Conservation (phyloP, 1,140 invertebrate species). For the Ridgeia piscesae region DNA sequence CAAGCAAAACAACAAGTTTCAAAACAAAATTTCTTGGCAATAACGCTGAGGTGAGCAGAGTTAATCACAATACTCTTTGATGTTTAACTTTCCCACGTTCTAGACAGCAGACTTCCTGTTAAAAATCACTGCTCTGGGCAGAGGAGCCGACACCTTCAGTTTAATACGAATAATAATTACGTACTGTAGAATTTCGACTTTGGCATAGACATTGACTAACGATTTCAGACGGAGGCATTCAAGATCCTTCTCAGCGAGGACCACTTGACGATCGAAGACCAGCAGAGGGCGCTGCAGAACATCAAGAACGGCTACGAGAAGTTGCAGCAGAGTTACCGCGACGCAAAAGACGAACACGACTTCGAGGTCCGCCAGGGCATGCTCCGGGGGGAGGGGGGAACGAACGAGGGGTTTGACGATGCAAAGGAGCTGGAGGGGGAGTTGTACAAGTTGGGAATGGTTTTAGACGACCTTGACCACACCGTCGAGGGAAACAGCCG, state of each 20-base stretch:
- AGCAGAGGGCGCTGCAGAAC: conserved; percentile 47
- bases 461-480: conserved; percentile 52
- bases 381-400: conserved; percentile 33
- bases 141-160: too few species aligned
- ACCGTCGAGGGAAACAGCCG: conserved; percentile 46
- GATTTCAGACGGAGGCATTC: conserved; percentile 49
- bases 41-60: too few species aligned
- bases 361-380: conserved; percentile 39
- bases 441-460: conserved; percentile 52
- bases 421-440: conserved; percentile 47
- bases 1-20: too few species aligned
- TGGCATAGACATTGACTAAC: background rate
- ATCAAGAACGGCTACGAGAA: conserved; percentile 48
- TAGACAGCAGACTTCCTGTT: too few species aligned
- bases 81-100: too few species aligned
- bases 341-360: conserved; percentile 51
- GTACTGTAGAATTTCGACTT: background rate
- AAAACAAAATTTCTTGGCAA: too few species aligned
- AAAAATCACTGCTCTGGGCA: too few species aligned
- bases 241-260: conserved; percentile 42
- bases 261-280: conserved; percentile 41
- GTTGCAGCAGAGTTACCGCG: conserved; percentile 45
- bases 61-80: too few species aligned
- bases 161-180: background rate
- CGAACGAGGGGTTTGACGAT: conserved; percentile 44